phyloP scores from a whole-genome alignment of 1,140 invertebrate species.

The Parasteatoda tepidariorum region DNA sequence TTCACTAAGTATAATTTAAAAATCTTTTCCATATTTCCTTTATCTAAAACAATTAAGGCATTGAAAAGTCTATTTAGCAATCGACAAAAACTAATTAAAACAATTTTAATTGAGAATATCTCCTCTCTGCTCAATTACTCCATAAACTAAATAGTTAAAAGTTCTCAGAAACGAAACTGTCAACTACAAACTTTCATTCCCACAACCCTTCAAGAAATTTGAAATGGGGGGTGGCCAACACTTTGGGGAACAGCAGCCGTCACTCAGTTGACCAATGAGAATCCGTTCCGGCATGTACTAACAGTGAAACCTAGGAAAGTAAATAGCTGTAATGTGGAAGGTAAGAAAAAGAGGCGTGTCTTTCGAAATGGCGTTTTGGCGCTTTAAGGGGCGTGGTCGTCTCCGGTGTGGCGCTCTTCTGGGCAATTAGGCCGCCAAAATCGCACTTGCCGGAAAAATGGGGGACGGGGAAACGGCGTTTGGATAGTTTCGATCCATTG shows the following conservation, averaged over 20 bases:
- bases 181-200: not conserved
- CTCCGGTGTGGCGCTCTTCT: slow-evolving; percentile 34
- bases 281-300: not conserved
- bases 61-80: not conserved
- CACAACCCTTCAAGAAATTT: not conserved
- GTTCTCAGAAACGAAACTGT: not conserved
- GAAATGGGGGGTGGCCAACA: not conserved
- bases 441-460: slow-evolving; percentile 3
- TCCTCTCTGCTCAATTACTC: not conserved
- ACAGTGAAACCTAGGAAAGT: not conserved
- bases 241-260: slow-evolving; percentile 31
- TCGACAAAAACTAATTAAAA: not conserved
- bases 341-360: slow-evolving; percentile 30
- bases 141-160: not conserved
- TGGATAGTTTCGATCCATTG: slow-evolving; percentile 45
- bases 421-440: slow-evolving; percentile 56
- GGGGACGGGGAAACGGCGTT: slow-evolving; percentile 12
- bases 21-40: too few relatives aligned
- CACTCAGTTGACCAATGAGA: slow-evolving; percentile 17
- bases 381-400: slow-evolving; percentile 34
- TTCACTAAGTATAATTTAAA: too few relatives aligned
- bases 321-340: not conserved
- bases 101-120: not conserved
- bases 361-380: slow-evolving; percentile 48
- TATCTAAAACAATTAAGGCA: too few relatives aligned